Evolutionary conservation across 35 echinoderm and acorn worm species (phyloP), one percentile per base, ranked within the genome.

Genomic region (Apostichopus parvimensis): DNA sequence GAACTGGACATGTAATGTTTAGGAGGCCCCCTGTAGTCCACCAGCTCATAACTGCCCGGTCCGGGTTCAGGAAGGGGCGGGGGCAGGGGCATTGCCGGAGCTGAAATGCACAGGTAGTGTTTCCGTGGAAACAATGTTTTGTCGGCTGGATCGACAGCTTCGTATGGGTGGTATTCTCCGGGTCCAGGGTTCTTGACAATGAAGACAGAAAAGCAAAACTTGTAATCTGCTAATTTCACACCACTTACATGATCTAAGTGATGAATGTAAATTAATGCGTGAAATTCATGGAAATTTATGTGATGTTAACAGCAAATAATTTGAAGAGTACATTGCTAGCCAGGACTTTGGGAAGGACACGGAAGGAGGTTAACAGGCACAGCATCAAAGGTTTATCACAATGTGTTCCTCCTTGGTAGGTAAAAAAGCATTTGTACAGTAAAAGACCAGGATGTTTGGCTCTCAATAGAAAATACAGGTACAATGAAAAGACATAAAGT

Each of bases 91-190:
- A 99, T 99, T 15, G 97, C 97, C 68, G 97, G 97, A 8, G 97
- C 97, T 70, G 97, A 99, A 60, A 99, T 99, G 90, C 97, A 99
- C 53, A 99, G 93, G 93, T 99, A 99, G 77, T 96, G 97, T 76
- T 99, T 99, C 66, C 93, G 90, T 93, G 97, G 97, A 81, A 99
- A 92, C 25, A 95, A n/a, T 15, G 87, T 79, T 71, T 81, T 99
- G 52, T 94, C 94, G 6, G 92, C 68, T 23, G 86, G 87, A 73
- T 96, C 95, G 24, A 93, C 84, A 80, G 77, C 81, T 90, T 99
- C 97, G 90, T 94, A 91, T 53, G 97, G 97, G 64, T 93, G 91
- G 78, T 99, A 99, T 26, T 99, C 94, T 22, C 97, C 97, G 57
- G 97, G 97, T 52, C 97, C 97, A 78, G 97, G 97, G 80, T 96